Conservation (phyloP, 2,113 vertebrate genomes). For the Capreolus pygargus region DNA sequence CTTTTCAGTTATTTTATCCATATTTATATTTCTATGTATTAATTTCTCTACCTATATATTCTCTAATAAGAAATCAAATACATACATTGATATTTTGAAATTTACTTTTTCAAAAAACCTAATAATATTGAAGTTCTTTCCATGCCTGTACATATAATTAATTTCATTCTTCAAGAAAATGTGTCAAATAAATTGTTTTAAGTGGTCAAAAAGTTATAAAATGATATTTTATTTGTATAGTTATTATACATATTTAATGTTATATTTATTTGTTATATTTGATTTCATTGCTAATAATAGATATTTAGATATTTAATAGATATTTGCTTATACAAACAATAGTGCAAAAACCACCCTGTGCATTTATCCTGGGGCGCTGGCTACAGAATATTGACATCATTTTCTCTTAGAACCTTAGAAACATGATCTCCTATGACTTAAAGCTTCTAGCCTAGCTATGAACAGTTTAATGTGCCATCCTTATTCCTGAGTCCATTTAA, state of each 20-base stretch:
- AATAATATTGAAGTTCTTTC: neutral
- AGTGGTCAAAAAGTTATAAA: neutral
- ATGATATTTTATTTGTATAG: neutral
- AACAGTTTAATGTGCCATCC: neutral
- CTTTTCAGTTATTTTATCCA: neutral
- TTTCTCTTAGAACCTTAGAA: neutral
- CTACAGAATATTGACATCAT: neutral
- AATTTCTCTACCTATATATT: neutral
- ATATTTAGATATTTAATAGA: neutral
- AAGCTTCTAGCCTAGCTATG: neutral
- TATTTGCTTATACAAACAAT: neutral
- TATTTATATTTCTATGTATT: neutral
- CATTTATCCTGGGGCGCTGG: neutral
- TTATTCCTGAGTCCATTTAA: neutral
- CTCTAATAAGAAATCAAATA: neutral
- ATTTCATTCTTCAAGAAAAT: neutral
- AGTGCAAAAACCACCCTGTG: neutral
- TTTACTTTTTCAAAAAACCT: neutral
- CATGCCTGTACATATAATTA: neutral
- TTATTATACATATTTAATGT: neutral
- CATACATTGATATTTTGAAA: neutral
- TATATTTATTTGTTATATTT: neutral
- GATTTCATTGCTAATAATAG: neutral
- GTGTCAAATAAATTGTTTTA: neutral
- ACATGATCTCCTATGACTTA: neutral